phyloP scores from a whole-genome alignment of 2,888 invertebrate species.

The Agrochola lychnidis region DNA sequence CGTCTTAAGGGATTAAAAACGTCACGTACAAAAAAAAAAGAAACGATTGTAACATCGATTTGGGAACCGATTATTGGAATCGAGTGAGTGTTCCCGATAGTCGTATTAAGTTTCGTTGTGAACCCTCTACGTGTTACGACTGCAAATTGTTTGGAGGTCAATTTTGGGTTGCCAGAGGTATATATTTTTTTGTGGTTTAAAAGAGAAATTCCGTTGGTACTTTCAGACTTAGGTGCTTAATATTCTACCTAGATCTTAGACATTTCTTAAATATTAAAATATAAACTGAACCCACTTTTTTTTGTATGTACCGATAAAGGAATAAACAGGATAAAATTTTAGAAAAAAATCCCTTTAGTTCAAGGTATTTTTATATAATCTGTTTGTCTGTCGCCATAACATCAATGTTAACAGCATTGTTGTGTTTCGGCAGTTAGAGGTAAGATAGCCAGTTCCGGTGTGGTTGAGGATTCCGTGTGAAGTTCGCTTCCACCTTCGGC shows the following conservation, averaged over 20 bases:
- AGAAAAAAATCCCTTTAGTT: too few relatives aligned
- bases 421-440: too few relatives aligned
- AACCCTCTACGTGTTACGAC: slow-evolving; percentile 34
- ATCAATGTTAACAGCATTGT: too few relatives aligned
- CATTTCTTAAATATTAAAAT: background rate
- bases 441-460: too few relatives aligned
- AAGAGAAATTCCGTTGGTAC: background rate
- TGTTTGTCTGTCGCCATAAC: too few relatives aligned
- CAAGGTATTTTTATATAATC: too few relatives aligned
- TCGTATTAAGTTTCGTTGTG: slow-evolving; percentile 50
- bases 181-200: background rate
- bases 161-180: background rate
- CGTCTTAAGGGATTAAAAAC: slow-evolving; percentile 5
- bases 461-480: too few relatives aligned
- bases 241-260: background rate
- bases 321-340: too few relatives aligned
- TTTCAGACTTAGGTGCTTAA: background rate
- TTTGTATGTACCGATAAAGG: too few relatives aligned
- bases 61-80: slow-evolving; percentile 51
- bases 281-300: too few relatives aligned
- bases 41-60: slow-evolving; percentile 48
- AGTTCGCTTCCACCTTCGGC: too few relatives aligned
- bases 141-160: slow-evolving; percentile 27
- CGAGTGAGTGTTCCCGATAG: slow-evolving; percentile 54
- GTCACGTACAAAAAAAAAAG: slow-evolving; percentile 22